Percentiles rank a stretch among this genome's conserved stretches.
phyloP scores from a whole-genome alignment of 1,140 invertebrate genomes.

The Trachymyrmex septentrionalis region DNA sequence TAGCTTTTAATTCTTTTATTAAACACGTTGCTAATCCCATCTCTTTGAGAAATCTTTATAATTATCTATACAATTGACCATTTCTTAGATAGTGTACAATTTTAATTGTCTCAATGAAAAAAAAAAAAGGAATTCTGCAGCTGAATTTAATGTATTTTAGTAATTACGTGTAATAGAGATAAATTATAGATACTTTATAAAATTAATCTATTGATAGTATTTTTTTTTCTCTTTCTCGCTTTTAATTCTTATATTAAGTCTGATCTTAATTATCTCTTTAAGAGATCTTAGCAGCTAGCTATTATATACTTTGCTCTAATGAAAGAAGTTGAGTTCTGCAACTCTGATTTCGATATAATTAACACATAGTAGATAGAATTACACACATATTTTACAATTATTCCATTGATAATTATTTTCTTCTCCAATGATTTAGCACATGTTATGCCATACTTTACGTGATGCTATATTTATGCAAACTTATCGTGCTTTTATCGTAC shows the following conservation, averaged over 20 bases:
- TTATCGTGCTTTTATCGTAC: background rate
- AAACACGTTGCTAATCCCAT: background rate
- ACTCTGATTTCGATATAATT: background rate
- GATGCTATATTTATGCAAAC: background rate
- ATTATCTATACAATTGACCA: background rate
- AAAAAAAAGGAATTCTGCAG: background rate
- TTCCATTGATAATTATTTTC: background rate
- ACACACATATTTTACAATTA: background rate
- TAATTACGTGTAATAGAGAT: no score
- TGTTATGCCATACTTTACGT: background rate
- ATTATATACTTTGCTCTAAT: background rate
- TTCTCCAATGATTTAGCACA: background rate
- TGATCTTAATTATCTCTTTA: no score
- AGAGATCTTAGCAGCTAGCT: no score
- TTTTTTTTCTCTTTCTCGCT: background rate
- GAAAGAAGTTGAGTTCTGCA: background rate
- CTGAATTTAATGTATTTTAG: background rate
- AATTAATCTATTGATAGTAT: background rate
- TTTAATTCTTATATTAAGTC: no score
- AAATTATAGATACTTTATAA: background rate
- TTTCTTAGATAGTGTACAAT: background rate
- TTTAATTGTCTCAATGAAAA: background rate
- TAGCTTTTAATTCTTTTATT: background rate
- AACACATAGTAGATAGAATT: background rate
- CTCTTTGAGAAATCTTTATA: background rate